Percentiles rank a stretch among this genome's conserved stretches.
Evolutionary conservation across 2,113 vertebrate genomes (phyloP).

Genomic region (Myrmecophaga tridactyla): DNA sequence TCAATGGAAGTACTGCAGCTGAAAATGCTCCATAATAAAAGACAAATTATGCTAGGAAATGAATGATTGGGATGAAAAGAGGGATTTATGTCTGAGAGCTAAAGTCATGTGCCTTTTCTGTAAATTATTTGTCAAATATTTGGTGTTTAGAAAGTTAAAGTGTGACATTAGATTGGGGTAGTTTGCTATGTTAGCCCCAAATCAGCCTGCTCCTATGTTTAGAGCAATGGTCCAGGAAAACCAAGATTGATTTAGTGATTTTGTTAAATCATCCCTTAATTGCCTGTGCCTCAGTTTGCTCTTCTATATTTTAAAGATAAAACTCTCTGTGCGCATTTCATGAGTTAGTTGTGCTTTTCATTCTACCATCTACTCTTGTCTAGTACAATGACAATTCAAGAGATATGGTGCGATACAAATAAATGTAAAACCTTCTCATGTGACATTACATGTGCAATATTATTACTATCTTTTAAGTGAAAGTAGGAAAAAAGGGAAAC

Average conservation of each 20-base stretch:
- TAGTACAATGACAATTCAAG: not conserved
- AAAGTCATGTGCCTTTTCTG: not conserved
- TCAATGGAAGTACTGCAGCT: not conserved
- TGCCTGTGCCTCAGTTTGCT: not conserved
- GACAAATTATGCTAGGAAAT: not conserved
- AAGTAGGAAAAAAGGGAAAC: not conserved
- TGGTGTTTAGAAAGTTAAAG: not conserved
- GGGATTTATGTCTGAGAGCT: not conserved
- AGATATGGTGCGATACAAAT: not conserved
- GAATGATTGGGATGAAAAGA: not conserved
- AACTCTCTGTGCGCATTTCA: not conserved
- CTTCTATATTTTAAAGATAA: not conserved
- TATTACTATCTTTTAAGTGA: not conserved
- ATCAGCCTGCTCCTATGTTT: not conserved
- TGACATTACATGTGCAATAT: not conserved
- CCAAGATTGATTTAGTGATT: not conserved
- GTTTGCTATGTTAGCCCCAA: not conserved
- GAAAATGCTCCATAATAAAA: slow-evolving; percentile 5
- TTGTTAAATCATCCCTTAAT: not conserved
- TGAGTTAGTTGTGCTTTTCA: not conserved
- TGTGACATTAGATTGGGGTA: not conserved
- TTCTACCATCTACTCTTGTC: not conserved
- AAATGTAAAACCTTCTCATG: not conserved
- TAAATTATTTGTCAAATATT: slow-evolving; percentile 26
- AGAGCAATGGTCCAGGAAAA: not conserved